phyloP scores from a whole-genome alignment of 2,113 vertebrate species.

The Myotis davidii region DNA sequence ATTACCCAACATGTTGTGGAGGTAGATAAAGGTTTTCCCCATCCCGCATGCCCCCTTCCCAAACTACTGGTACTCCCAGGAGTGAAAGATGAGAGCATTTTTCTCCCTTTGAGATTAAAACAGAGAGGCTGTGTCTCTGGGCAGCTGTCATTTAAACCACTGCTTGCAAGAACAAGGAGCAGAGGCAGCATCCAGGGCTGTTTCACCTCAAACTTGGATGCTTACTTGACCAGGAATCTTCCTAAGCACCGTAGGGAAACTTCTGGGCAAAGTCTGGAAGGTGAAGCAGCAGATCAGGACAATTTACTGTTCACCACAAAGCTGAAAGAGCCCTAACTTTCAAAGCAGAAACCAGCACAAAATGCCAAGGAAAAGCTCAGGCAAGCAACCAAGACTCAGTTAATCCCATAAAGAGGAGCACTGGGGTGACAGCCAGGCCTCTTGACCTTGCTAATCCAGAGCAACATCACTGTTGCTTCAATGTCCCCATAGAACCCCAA shows the following conservation, averaged over 20 bases:
- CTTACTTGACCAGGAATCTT: not conserved
- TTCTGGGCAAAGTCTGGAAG: not conserved
- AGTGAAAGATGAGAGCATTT: not conserved
- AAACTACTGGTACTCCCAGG: not conserved
- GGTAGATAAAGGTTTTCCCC: not conserved
- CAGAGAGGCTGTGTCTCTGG: not conserved
- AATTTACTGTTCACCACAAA: not conserved
- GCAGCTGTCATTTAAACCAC: not conserved
- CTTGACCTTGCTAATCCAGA: conserved; percentile 56
- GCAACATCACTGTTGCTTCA: not conserved
- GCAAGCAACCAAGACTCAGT: not conserved
- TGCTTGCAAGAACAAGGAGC: not conserved
- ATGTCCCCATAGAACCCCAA: not conserved
- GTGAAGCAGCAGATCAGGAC: not conserved
- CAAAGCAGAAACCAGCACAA: conserved; percentile 29
- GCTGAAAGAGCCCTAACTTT: conserved; percentile 16
- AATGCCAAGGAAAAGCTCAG: conserved; percentile 23
- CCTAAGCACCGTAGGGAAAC: not conserved
- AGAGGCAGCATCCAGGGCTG: not conserved
- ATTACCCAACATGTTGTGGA: not conserved
- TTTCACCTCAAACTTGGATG: not conserved
- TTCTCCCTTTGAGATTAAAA: not conserved
- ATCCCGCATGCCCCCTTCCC: not conserved
- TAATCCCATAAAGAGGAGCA: conserved; percentile 40
- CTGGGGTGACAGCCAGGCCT: conserved; percentile 11